Conservation (phyloP, 1,140 invertebrate species). For the Pemphigus obesinymphae region DNA sequence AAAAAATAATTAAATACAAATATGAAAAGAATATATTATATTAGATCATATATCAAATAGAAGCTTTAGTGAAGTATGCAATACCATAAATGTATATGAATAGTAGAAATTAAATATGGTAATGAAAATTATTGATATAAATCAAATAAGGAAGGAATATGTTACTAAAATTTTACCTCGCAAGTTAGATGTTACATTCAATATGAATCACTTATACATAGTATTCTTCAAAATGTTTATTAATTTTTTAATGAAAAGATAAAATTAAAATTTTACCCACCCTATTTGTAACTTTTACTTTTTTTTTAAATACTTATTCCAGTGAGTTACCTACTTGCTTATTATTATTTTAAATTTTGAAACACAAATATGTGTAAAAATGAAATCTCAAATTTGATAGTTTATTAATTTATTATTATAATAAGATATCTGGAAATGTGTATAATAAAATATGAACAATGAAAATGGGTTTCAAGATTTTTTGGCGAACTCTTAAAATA, state of each 20-base stretch:
- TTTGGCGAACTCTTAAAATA: conserved; percentile 16
- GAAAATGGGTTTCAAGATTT: background rate
- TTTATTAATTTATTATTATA: too few relatives aligned
- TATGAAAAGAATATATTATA: conserved; percentile 9
- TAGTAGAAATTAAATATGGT: conserved; percentile 51
- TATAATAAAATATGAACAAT: background rate
- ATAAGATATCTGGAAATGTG: too few relatives aligned
- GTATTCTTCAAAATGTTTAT: conserved; percentile 65
- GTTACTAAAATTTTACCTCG: conserved; percentile 64
- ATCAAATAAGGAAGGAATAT: conserved; percentile 57
- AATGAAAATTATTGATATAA: conserved; percentile 70
- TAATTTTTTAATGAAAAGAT: too few relatives aligned
- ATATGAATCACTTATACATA: conserved; percentile 66
- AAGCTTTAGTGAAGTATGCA: conserved; percentile 21
- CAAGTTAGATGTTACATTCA: conserved; percentile 64
- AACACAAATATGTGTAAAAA: too few relatives aligned
- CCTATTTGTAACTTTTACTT: too few relatives aligned
- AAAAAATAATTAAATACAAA: conserved; percentile 22
- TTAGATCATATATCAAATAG: conserved; percentile 22
- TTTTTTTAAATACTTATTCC: too few relatives aligned
- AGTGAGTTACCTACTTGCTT: too few relatives aligned
- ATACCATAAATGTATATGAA: conserved; percentile 21
- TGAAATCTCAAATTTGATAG: too few relatives aligned
- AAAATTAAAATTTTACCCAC: too few relatives aligned
- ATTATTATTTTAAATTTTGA: too few relatives aligned